Conservation (phyloP, 2,113 vertebrate species). For the Phoxinus phoxinus region DNA sequence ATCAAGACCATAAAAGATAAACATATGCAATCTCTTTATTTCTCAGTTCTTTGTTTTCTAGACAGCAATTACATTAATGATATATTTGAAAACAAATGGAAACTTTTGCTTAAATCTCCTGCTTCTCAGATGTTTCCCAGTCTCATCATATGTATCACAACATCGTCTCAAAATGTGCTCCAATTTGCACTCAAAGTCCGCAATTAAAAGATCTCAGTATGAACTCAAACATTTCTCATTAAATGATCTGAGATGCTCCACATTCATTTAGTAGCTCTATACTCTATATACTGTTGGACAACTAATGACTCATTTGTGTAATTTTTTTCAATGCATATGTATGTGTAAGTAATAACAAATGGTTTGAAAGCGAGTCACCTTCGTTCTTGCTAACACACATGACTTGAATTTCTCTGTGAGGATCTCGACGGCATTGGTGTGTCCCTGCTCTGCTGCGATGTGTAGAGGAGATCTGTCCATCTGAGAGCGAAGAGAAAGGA, state of each 20-base stretch:
- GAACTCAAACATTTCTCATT: not conserved
- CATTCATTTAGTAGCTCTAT: not conserved
- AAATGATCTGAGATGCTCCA: not conserved
- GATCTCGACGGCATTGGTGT: slow-evolving; percentile 65
- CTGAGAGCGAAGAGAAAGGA: slow-evolving; percentile 43
- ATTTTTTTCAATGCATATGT: not conserved
- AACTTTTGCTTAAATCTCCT: no score
- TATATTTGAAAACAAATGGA: no score
- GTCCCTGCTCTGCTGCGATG: slow-evolving; percentile 67
- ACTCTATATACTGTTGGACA: not conserved
- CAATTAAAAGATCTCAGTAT: not conserved
- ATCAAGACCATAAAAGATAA: no score
- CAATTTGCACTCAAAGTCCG: not conserved
- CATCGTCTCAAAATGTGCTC: not conserved
- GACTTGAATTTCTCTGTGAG: slow-evolving; percentile 68
- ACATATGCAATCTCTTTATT: no score
- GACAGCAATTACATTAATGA: no score
- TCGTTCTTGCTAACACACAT: slow-evolving; percentile 68
- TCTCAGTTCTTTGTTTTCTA: no score
- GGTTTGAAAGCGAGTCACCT: slow-evolving; percentile 50
- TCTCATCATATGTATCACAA: no score
- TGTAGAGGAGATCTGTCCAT: slow-evolving; percentile 67
- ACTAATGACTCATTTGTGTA: not conserved
- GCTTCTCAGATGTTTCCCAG: no score
- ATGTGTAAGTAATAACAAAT: not conserved